Conservation (phyloP, 2,113 vertebrate species). For the Equus quagga region DNA sequence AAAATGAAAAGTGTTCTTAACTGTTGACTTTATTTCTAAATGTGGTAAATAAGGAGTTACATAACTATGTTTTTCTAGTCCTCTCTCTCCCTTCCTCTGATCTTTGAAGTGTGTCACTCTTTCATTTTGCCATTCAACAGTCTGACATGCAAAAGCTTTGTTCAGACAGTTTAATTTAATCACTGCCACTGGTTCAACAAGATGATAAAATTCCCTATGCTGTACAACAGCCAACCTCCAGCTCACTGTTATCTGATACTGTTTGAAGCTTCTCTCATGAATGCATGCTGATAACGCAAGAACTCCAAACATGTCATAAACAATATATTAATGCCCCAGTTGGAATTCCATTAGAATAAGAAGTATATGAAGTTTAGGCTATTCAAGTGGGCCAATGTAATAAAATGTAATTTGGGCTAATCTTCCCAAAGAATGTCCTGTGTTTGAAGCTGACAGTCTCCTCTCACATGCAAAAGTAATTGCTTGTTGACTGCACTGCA, state of each 20-base stretch:
- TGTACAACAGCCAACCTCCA: conserved; percentile 94
- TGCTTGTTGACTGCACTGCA: conserved; percentile 90
- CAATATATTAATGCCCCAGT: conserved; percentile 94
- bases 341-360: conserved; percentile 95
- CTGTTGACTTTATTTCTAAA: conserved; percentile 70
- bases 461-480: conserved; percentile 95
- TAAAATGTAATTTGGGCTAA: conserved; percentile 99
- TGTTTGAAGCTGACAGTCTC: conserved; percentile 97
- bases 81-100: conserved; percentile 85
- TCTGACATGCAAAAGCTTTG: conserved; percentile 97
- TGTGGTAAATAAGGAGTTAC: conserved; percentile 79
- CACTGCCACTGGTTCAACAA: conserved; percentile 96
- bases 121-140: conserved; percentile 94
- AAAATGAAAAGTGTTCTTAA: conserved; percentile 48
- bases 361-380: conserved; percentile 93
- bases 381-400: conserved; percentile 92
- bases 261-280: conserved; percentile 95
- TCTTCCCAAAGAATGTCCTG: conserved; percentile 95
- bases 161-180: conserved; percentile 99
- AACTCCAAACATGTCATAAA: conserved; percentile 97
- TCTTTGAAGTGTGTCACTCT: conserved; percentile 93
- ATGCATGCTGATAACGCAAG: conserved; percentile 92
- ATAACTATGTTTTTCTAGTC: conserved; percentile 72
- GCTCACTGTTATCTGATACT: conserved; percentile 95
- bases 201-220: conserved; percentile 93